Conservation (phyloP, 2,888 invertebrate species). For the Oithona nana region DNA sequence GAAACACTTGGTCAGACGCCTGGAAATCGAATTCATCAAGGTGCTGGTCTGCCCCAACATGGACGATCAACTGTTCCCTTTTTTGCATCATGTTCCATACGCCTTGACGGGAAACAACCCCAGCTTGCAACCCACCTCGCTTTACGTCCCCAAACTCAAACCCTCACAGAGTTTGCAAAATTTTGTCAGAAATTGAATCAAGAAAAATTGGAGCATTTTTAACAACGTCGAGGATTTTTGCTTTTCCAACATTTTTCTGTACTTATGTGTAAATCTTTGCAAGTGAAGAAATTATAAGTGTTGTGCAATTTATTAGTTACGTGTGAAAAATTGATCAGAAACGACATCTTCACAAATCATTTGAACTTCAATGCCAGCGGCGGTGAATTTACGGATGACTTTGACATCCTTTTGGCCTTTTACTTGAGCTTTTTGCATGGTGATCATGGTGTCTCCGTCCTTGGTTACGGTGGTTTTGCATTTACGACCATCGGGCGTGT, state of each 20-base stretch:
- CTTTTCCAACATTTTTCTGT: not conserved
- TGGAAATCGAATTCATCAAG: conserved; percentile 10
- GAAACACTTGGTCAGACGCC: not conserved
- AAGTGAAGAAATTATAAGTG: not conserved
- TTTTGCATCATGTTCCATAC: conserved; percentile 6
- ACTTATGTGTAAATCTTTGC: not conserved
- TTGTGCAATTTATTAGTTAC: not conserved
- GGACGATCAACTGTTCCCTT: conserved; percentile 4
- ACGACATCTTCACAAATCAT: conserved; percentile 11
- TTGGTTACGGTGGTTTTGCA: conserved; percentile 1
- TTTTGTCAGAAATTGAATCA: not conserved
- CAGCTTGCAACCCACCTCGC: not conserved
- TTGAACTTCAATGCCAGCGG: not conserved
- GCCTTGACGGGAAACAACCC: not conserved
- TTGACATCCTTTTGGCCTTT: conserved; percentile 15
- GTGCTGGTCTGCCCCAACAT: conserved; percentile 8
- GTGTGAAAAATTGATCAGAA: not conserved
- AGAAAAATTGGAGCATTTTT: not conserved
- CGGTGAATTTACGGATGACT: conserved; percentile 8
- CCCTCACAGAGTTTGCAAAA: not conserved
- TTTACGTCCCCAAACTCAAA: not conserved
- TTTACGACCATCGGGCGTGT: conserved; percentile 6
- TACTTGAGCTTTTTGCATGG: conserved; percentile 9
- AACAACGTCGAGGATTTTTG: not conserved
- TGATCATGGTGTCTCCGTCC: conserved; percentile 10